Evolutionary conservation across 2,888 invertebrate genomes (phyloP).

Genomic region (Drosophila putrida): DNA sequence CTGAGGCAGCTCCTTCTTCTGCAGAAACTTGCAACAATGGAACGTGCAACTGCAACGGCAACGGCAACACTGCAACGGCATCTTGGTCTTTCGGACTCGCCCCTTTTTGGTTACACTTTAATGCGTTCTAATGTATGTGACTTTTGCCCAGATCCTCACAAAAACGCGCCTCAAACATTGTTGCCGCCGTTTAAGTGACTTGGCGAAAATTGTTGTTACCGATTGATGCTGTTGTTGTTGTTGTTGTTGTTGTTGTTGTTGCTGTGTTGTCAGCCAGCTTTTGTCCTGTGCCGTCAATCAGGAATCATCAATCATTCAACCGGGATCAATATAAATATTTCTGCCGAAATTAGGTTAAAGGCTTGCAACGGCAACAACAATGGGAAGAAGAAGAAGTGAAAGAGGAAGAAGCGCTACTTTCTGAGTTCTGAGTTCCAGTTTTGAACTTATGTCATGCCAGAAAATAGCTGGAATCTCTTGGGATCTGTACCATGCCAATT

Average conservation of each 20-base stretch:
- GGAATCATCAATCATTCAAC: conserved; percentile 69
- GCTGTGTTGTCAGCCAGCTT: conserved; percentile 14
- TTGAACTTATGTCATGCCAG: conserved; percentile 67
- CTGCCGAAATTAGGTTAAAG: conserved; percentile 79
- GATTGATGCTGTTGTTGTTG: too few species aligned
- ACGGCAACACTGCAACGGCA: conserved; percentile 14
- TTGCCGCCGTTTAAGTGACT: conserved; percentile 75
- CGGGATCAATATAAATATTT: conserved; percentile 75
- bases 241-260: too few species aligned
- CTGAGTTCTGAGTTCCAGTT: conserved; percentile 9
- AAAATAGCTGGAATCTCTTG: conserved; percentile 52
- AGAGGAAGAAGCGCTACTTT: conserved; percentile 13
- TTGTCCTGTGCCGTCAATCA: conserved; percentile 64
- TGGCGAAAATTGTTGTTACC: conserved; percentile 50
- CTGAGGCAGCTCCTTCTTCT: conserved; percentile 37
- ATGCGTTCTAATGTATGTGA: conserved; percentile 83
- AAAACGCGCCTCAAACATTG: conserved; percentile 51
- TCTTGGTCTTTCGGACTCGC: conserved; percentile 49
- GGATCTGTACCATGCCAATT: conserved; percentile 24
- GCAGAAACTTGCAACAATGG: conserved; percentile 25
- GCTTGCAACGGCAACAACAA: conserved; percentile 46
- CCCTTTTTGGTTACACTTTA: conserved; percentile 81
- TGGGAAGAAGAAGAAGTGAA: conserved; percentile 7
- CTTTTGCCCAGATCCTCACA: conserved; percentile 71
- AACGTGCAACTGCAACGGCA: conserved; percentile 53